A percentile compares a stretch with the other conserved stretches of the same genome.
These are phyloP conservation scores for Thunnus maccoyii DNA, from an alignment of 2,113 vertebrate species.

Conservation along the genomic window DNA sequence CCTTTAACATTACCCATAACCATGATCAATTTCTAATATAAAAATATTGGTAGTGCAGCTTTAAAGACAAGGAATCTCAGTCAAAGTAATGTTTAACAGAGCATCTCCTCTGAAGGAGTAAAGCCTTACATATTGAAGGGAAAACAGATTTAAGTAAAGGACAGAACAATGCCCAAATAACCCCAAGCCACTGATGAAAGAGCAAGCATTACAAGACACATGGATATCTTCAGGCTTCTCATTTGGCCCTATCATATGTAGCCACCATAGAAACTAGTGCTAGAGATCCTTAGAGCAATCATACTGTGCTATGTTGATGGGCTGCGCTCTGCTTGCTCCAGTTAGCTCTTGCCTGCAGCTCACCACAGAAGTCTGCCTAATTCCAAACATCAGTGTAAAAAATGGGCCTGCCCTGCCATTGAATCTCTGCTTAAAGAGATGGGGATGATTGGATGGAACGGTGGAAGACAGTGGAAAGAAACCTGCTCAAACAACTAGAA, in stretches of 20 bases:
- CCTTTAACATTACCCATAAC: too few species aligned
- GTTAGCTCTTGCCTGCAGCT: conserved; percentile 58
- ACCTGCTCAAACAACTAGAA: conserved; percentile 19
- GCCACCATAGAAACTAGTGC: conserved; percentile 23
- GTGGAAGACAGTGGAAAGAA: conserved; percentile 19
- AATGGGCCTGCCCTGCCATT: background rate
- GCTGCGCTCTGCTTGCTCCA: conserved; percentile 44
- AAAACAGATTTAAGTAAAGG: conserved; percentile 3
- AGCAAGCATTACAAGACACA: conserved; percentile 14
- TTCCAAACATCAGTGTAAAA: conserved; percentile 62
- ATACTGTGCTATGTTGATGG: conserved; percentile 54
- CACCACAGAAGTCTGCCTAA: conserved; percentile 47
- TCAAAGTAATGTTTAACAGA: background rate
- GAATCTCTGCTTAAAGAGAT: conserved; percentile 15
- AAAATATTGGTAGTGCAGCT: too few species aligned
- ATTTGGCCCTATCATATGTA: conserved; percentile 43
- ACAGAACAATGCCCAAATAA: background rate
- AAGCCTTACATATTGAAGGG: background rate
- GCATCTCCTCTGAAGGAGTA: background rate
- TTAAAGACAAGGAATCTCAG: too few species aligned
- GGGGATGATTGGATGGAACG: conserved; percentile 23
- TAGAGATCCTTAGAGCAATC: conserved; percentile 63
- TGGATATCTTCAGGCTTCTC: conserved; percentile 28
- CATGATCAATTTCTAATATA: too few species aligned
- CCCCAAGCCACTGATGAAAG: background rate